Evolutionary conservation across 2,797 vertebrate species (phyloP), one percentile per base, ranked within the genome.

Genomic region (Cyprinella venusta): DNA sequence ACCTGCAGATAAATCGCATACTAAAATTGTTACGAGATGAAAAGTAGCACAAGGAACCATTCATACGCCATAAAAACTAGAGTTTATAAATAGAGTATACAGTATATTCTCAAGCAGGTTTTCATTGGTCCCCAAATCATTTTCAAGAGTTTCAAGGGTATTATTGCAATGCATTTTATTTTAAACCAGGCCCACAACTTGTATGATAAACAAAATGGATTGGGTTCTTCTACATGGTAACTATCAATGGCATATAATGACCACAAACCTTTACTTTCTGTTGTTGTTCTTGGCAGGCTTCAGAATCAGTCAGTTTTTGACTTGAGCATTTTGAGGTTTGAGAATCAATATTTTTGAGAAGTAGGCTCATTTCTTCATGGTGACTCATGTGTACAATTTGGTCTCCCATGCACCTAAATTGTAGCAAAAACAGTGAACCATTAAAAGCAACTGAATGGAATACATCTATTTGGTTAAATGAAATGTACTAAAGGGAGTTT

Each of bases 231-330:
- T 26, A 78, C 2, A 64, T 26, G 65, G 9, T 13, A 3, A 63
- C 15, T 13, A 50, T 26, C 26, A 13, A 59, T 24, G 2, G 21
- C 26, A 38, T 13, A 8, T n/a, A 74, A 72, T 63, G 1, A 21
- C 21, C 65, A 86, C 90, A 18, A 26, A 97, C 97, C 95, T 93
- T 94, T 48, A 93, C 95, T 86, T 91, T 91, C 71, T 94, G 93
- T 85, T 94, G 93, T 67, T 93, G 93, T 36, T 92, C 91, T 59
- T 95, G 82, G 87, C 95, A 95, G 88, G 95, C 94, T 71, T 95
- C 95, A 24, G 95, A 95, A 36, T 96, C 97, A 1, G 80, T 33
- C 15, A 95, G 94, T 78, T 90, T 90, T 0, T 88, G 89, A 42
- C 89, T 88, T 63, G 94, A 86, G 78, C 89, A 93, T 42, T 93